phyloP scores from a whole-genome alignment of 2,888 invertebrate genomes.

The Agelastica alni region DNA sequence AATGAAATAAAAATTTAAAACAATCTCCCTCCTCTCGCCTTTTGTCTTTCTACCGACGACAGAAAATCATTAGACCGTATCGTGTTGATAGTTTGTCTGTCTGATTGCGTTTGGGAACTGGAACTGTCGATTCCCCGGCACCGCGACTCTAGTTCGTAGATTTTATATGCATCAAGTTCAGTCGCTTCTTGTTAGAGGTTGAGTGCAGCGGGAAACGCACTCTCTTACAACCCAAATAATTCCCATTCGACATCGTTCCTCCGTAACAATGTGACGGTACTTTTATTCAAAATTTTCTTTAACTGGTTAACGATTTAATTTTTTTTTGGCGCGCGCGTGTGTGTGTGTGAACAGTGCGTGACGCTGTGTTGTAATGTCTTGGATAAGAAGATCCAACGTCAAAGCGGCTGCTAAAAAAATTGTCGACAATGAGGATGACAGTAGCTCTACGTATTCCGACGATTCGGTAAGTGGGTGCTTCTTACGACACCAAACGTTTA shows the following conservation, averaged over 20 bases:
- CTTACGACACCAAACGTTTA: too few relatives aligned
- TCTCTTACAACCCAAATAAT: not conserved
- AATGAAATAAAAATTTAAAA: too few relatives aligned
- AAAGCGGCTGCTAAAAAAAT: constrained; percentile 35
- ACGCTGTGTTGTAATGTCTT: constrained; percentile 41
- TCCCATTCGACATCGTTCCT: constrained; percentile 3
- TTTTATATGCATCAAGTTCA: constrained; percentile 35
- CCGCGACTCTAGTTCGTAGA: too few relatives aligned
- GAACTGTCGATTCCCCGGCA: not conserved
- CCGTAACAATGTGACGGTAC: too few relatives aligned
- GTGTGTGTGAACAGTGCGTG: constrained; percentile 31
- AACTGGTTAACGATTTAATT: too few relatives aligned
- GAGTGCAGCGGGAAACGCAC: constrained; percentile 15
- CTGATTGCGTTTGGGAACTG: not conserved
- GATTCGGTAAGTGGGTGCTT: constrained; percentile 48
- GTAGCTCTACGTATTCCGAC: constrained; percentile 46
- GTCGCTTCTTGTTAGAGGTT: constrained; percentile 35
- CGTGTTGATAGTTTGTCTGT: constrained; percentile 12
- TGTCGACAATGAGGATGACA: constrained; percentile 42
- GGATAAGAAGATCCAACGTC: constrained; percentile 47
- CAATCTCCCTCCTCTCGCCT: too few relatives aligned
- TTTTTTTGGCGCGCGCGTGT: too few relatives aligned
- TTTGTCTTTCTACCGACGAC: too few relatives aligned
- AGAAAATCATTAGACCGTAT: too few relatives aligned
- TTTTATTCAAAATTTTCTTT: too few relatives aligned